Base-by-base conservation (phyloP, 92 coral and sea anemone genomes). In the Parazoanthus swiftii region DNA sequence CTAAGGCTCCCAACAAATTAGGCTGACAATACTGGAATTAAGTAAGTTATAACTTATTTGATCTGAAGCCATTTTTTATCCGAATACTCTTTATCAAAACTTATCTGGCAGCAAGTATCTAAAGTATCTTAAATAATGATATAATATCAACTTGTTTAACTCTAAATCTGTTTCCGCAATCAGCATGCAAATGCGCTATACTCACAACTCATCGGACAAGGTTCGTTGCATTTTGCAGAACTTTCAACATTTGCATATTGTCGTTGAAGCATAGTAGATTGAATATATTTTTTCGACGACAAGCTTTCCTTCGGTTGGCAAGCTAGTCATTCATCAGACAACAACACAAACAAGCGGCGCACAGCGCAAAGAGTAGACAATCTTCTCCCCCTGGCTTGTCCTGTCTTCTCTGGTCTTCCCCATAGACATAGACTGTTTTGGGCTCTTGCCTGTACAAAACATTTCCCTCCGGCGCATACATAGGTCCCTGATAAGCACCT, bases 261-360 rank as follows among this genome's bases (percentile, higher is more conserved):
- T 63, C 70, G 14, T 20, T 63, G 70, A 23, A 3, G 70, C 70
- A 20, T 13, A 20, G 26, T 20, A 3, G 25, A 63, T 20, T 20
- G 16, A 76, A 33, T 76, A 54, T 0, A 54, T 11, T 46, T 46
- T 29, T 46, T 46, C 59, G 59, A 13, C 16, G 18, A 11, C 20
- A 54, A 13, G 20, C 54, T 21, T 3, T 76, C 14, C 80, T 75
- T n/a, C 37, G 25, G 6, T 20, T 63, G 3, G 66, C 42, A 1
- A 33, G 33, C 87, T 79, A 94, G 80, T 94, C 95, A 70, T 54
- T 92, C 88, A 97, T 80, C 77, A 97, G 75, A 71, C 98, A 97
- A 59, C 99, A 97, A 68, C 99, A 97, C 86, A 97, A 70, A 81
- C 99, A 97, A 3, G 96, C 96, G 0, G 97, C 99, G 50, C 99